A percentile compares a stretch with the other conserved stretches of the same genome.
These are phyloP conservation scores for Apteryx mantelli DNA, from an alignment of 2,113 vertebrate genomes.

Conservation along the genomic window DNA sequence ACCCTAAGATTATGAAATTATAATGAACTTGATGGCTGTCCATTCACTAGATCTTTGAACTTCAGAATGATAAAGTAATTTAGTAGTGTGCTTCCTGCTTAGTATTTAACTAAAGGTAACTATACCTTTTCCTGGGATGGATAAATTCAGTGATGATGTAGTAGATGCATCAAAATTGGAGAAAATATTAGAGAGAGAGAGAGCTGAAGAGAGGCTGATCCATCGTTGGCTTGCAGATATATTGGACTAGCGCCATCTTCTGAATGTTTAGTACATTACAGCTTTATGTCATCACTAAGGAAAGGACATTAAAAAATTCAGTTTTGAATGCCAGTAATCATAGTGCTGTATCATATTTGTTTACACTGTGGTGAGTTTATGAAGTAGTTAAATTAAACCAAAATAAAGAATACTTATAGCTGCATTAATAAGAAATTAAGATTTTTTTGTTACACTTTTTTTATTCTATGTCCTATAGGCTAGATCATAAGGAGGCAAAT, in stretches of 20 bases:
- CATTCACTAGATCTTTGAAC: not conserved
- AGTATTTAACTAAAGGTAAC: not conserved
- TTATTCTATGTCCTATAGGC: not conserved
- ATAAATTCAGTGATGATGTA: not conserved
- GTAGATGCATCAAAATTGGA: not conserved
- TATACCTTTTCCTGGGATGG: not conserved
- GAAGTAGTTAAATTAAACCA: not conserved
- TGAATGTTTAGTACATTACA: conserved; percentile 68
- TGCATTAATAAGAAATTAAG: not conserved
- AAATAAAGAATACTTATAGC: not conserved
- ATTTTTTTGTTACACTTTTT: not conserved
- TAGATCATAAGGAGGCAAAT: not conserved
- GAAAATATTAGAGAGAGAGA: not conserved
- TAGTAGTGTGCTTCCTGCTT: not conserved
- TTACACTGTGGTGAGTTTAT: not conserved
- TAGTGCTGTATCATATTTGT: not conserved
- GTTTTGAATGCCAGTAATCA: not conserved
- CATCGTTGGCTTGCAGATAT: not conserved
- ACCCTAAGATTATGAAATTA: not conserved
- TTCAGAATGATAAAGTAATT: not conserved
- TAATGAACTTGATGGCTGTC: not conserved
- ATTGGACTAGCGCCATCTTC: conserved; percentile 68
- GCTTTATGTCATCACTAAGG: not conserved
- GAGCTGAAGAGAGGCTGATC: not conserved
- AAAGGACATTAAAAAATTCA: not conserved